These are phyloP conservation scores for Pogonophryne albipinna DNA, from an alignment of 2,797 vertebrate genomes.

Conservation along the genomic window DNA sequence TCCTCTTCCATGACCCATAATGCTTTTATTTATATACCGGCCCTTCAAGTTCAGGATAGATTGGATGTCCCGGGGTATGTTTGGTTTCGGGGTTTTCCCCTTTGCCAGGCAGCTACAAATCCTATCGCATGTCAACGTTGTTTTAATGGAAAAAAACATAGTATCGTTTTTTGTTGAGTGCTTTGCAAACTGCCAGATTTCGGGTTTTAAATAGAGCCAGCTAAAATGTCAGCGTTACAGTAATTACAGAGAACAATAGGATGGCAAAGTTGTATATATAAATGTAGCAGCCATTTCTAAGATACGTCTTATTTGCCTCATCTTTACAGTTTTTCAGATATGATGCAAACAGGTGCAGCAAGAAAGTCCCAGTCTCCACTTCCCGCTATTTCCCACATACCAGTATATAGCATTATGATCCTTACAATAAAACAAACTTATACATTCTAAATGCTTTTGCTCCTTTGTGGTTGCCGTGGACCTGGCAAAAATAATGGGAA, in stretches of 20 bases:
- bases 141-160: neutral
- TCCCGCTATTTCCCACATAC: neutral
- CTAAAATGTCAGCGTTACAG: neutral
- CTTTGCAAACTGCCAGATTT: no score
- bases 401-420: neutral
- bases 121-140: neutral
- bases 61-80: neutral
- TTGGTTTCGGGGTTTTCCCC: neutral
- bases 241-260: neutral
- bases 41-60: neutral
- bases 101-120: constrained; percentile 10
- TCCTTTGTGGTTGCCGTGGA: neutral
- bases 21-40: constrained; percentile 16
- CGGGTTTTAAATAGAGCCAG: neutral
- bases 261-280: neutral
- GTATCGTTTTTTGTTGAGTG: neutral
- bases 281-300: neutral
- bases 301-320: neutral
- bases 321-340: no score
- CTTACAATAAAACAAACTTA: no score
- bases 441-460: neutral
- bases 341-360: neutral
- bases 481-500: neutral
- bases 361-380: neutral
- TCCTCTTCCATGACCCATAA: neutral